Conservation (phyloP, 2,113 vertebrate species). For the Alligator mississippiensis region DNA sequence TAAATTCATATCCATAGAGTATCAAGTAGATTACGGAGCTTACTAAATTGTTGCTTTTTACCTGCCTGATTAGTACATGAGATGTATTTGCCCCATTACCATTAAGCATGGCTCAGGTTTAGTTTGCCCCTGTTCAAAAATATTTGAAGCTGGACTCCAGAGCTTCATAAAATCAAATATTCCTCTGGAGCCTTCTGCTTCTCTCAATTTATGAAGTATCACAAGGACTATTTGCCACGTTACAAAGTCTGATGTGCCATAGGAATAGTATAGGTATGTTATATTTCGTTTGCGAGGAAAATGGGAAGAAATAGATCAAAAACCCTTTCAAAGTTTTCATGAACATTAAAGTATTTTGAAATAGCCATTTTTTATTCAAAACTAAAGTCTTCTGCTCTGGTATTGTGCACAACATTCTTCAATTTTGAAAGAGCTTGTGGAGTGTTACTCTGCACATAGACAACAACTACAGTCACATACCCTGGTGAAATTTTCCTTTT, state of each 20-base stretch:
- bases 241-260: neutral
- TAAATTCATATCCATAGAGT: constrained; percentile 10
- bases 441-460: too few species aligned
- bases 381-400: neutral
- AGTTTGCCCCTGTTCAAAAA: neutral
- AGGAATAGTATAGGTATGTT: neutral
- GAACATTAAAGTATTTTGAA: neutral
- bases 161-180: neutral
- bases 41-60: neutral
- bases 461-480: too few species aligned
- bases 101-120: neutral
- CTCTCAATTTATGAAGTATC: neutral
- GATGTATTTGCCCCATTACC: neutral
- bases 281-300: neutral
- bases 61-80: neutral
- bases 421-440: too few species aligned
- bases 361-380: neutral
- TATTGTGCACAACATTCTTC: too few species aligned
- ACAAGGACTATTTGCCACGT: neutral
- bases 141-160: neutral
- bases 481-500: too few species aligned
- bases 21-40: neutral
- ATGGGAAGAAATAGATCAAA: neutral
- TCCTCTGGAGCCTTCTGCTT: neutral
- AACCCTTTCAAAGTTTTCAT: neutral